Evolutionary conservation across 92 coral and sea anemone species (phyloP).

Genomic region (Siderastrea siderea): DNA sequence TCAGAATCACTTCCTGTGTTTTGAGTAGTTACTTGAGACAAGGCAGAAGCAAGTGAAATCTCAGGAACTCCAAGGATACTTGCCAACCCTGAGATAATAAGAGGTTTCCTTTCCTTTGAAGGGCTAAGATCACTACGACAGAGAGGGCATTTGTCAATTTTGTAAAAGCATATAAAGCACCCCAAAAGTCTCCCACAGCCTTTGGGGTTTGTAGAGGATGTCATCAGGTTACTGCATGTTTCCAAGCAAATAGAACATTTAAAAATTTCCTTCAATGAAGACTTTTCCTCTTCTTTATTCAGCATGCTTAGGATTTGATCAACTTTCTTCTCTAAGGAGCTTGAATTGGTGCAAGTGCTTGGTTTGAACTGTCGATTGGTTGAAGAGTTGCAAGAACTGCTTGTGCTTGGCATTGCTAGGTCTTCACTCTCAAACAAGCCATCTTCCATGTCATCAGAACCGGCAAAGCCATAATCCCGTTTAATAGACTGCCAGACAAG

Average conservation of each 20-base stretch:
- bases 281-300: slow-evolving; percentile 22
- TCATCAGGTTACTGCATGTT: slow-evolving; percentile 52
- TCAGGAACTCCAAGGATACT: slow-evolving; percentile 32
- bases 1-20: background rate
- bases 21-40: slow-evolving; percentile 29
- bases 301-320: slow-evolving; percentile 37
- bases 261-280: slow-evolving; percentile 35
- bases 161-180: slow-evolving; percentile 34
- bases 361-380: background rate
- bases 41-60: slow-evolving; percentile 32
- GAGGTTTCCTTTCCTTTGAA: slow-evolving; percentile 25
- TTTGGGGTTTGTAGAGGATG: slow-evolving; percentile 27
- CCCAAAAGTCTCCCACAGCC: slow-evolving; percentile 55
- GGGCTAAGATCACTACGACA: slow-evolving; percentile 31
- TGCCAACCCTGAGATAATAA: slow-evolving; percentile 32
- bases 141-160: slow-evolving; percentile 34
- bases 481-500: slow-evolving; percentile 46
- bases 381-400: background rate
- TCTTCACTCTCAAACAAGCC: background rate
- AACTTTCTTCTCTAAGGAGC: slow-evolving; percentile 28
- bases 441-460: slow-evolving; percentile 18
- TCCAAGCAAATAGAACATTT: slow-evolving; percentile 36
- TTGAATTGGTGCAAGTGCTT: slow-evolving; percentile 10
- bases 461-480: slow-evolving; percentile 36
- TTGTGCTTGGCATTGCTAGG: slow-evolving; percentile 1